Evolutionary conservation across 2,888 invertebrate genomes (phyloP).

Genomic region (Drosophila siamana): DNA sequence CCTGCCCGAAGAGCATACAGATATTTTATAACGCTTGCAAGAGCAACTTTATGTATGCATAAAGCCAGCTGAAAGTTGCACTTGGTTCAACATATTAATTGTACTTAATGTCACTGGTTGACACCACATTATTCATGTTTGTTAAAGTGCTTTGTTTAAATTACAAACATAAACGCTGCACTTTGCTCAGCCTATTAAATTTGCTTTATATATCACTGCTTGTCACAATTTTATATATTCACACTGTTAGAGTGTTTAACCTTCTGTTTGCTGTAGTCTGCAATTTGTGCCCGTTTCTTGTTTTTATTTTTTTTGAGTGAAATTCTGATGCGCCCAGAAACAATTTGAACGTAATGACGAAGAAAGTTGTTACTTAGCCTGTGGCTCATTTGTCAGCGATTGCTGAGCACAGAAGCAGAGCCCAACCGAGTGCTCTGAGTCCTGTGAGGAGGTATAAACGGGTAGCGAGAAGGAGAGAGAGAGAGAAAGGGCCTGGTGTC

Average conservation of each 20-base stretch:
- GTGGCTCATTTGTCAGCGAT: constrained; percentile 80
- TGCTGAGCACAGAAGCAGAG: constrained; percentile 44
- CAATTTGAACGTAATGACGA: constrained; percentile 80
- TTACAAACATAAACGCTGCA: no score
- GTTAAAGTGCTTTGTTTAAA: no score
- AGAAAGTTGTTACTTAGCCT: constrained; percentile 81
- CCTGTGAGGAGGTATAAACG: background rate
- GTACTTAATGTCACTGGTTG: no score
- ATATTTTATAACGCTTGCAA: background rate
- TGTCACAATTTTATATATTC: background rate
- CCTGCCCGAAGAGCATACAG: background rate
- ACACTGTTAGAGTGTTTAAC: constrained; percentile 1
- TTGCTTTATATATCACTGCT: background rate
- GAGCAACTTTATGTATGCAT: no score
- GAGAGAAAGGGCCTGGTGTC: background rate
- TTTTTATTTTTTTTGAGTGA: background rate
- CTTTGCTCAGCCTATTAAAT: background rate
- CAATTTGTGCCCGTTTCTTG: background rate
- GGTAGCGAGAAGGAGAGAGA: background rate
- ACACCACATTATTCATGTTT: no score
- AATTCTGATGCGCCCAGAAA: constrained; percentile 59
- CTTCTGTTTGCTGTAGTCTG: background rate
- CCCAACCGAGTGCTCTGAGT: constrained; percentile 5
- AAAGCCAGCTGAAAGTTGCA: no score
- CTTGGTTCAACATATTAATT: no score